Conservation (phyloP, 1,140 invertebrate species). For the Sycophila sp. region DNA sequence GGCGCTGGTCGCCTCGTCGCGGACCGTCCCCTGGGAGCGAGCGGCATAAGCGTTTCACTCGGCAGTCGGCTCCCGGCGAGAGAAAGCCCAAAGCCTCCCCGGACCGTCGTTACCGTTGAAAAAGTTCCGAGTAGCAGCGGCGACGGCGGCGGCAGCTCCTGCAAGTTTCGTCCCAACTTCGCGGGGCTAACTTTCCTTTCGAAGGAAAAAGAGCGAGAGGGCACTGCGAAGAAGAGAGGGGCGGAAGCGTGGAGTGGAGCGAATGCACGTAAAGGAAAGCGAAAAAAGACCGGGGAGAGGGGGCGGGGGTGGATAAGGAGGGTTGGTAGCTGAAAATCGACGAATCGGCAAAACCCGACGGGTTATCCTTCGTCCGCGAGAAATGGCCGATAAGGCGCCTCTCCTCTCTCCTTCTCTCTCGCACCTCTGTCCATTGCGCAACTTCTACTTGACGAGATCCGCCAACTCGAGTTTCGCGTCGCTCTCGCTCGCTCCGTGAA, state of each 20-base stretch:
- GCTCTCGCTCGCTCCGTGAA: neutral
- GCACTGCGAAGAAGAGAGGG: slow-evolving; percentile 4
- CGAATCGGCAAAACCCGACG: slow-evolving; percentile 35
- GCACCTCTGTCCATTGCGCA: slow-evolving; percentile 17
- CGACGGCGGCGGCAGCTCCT: slow-evolving; percentile 2
- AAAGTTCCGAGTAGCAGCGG: slow-evolving; percentile 49
- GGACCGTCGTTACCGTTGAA: slow-evolving; percentile 52
- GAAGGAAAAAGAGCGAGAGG: slow-evolving; percentile 22
- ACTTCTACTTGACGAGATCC: slow-evolving; percentile 1
- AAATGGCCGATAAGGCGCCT: slow-evolving; percentile 1
- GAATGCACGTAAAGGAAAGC: slow-evolving; percentile 1
- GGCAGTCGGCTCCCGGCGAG: no score
- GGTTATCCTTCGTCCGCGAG: neutral
- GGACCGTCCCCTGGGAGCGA: no score
- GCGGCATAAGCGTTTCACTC: no score
- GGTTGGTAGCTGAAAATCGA: slow-evolving; percentile 24
- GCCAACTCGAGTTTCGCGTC: neutral
- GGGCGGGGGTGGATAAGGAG: no score
- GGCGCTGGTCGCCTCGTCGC: no score
- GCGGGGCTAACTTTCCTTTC: slow-evolving; percentile 41
- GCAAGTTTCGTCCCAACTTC: slow-evolving; percentile 53
- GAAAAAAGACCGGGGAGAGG: neutral
- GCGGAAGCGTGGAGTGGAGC: slow-evolving; percentile 9
- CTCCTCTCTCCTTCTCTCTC: no score
- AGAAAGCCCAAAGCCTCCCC: slow-evolving; percentile 46